Evolutionary conservation across 2,113 vertebrate species (phyloP).

Genomic region (Chloropsis cyanopogon): DNA sequence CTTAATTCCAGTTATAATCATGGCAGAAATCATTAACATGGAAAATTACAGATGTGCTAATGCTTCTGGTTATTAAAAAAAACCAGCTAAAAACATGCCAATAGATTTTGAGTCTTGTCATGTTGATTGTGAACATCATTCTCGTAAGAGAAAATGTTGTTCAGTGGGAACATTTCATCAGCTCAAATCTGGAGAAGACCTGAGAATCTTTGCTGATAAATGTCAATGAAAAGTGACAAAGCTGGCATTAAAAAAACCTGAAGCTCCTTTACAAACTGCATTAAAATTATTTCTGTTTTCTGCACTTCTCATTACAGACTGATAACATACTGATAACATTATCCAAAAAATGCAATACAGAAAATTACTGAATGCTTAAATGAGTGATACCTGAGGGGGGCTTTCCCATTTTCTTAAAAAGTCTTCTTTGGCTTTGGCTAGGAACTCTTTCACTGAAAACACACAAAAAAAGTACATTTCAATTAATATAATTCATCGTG

Average conservation of each 20-base stretch:
- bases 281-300: neutral
- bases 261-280: neutral
- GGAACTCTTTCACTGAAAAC: constrained; percentile 96
- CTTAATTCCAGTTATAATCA: neutral
- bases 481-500: neutral
- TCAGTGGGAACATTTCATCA: neutral
- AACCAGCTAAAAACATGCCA: neutral
- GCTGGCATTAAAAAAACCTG: neutral
- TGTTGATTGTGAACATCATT: neutral
- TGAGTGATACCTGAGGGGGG: constrained; percentile 86
- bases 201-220: neutral
- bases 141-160: neutral
- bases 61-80: neutral
- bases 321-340: neutral
- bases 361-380: neutral
- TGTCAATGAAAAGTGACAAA: neutral
- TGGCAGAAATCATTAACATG: neutral
- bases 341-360: neutral
- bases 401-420: constrained; percentile 99
- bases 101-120: neutral
- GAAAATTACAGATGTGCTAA: neutral
- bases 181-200: neutral
- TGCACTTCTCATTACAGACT: neutral
- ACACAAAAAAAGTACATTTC: constrained; percentile 11
- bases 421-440: constrained; percentile 99